These are phyloP conservation scores for Pocillopora grandis DNA, from an alignment of 92 coral and sea anemone species.

Conservation along the genomic window DNA sequence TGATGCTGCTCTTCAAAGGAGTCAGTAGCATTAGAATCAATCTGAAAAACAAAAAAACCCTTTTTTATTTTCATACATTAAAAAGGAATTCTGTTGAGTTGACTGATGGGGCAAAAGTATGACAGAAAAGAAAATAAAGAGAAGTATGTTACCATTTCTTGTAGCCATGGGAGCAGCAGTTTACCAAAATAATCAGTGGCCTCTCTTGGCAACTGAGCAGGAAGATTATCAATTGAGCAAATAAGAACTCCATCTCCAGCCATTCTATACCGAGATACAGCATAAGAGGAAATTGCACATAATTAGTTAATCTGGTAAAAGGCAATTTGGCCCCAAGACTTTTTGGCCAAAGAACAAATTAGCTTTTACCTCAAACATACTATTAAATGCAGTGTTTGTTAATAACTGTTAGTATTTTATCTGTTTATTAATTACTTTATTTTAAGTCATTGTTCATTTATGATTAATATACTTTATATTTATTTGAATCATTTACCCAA, in stretches of 20 bases:
- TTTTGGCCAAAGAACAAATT: too few relatives aligned
- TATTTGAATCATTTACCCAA: conserved; percentile 65
- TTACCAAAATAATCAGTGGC: conserved; percentile 99
- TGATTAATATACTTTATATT: too few relatives aligned
- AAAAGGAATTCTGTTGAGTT: background rate
- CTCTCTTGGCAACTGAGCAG: conserved; percentile 96
- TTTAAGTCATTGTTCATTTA: too few relatives aligned
- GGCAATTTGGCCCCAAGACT: too few relatives aligned
- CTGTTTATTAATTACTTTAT: too few relatives aligned
- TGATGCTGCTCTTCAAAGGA: conserved; percentile 76
- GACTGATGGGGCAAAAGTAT: too few relatives aligned
- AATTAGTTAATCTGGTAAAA: too few relatives aligned
- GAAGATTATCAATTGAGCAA: conserved; percentile 96
- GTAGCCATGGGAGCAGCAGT: conserved; percentile 91
- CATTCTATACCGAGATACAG: conserved; percentile 61
- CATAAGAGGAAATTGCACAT: background rate
- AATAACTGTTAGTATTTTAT: too few relatives aligned
- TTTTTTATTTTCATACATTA: background rate
- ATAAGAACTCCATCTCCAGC: conserved; percentile 96
- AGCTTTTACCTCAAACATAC: too few relatives aligned
- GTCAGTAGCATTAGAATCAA: conserved; percentile 81
- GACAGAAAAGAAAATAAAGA: too few relatives aligned
- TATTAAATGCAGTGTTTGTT: too few relatives aligned
- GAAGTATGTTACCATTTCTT: conserved; percentile 80
- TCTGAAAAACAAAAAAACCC: conserved; percentile 44